Evolutionary conservation across 2,888 invertebrate species (phyloP).

Genomic region (Strigamia transsilvanica): DNA sequence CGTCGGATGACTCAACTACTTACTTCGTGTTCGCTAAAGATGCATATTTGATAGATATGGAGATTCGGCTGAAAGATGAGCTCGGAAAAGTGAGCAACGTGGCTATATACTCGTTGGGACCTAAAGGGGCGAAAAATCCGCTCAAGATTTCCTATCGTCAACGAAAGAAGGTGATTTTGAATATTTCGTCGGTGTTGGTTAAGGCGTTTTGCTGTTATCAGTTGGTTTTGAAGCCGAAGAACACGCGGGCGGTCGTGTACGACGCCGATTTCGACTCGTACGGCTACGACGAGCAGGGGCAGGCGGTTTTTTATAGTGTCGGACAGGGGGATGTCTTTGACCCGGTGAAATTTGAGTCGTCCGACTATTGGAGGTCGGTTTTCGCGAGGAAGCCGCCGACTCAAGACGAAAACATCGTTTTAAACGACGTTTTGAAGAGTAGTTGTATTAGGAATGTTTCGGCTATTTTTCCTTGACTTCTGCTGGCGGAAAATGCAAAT

Average conservation of each 20-base stretch:
- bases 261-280: neutral
- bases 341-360: no score
- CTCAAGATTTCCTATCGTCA: no score
- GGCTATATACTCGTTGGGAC: no score
- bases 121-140: neutral
- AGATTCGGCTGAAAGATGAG: no score
- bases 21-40: neutral
- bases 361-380: no score
- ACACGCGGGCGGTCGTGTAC: neutral
- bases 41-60: neutral
- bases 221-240: neutral
- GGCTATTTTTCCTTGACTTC: no score
- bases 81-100: no score
- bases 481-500: neutral
- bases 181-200: neutral
- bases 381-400: no score
- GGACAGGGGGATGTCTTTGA: neutral
- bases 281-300: neutral
- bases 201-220: constrained; percentile 1
- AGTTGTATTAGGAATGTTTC: no score
- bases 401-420: no score
- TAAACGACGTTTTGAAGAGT: no score
- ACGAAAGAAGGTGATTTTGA: no score
- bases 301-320: neutral
- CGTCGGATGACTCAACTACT: neutral